Base-by-base conservation (phyloP, 2,797 vertebrate species). In the Phoebastria nigripes region DNA sequence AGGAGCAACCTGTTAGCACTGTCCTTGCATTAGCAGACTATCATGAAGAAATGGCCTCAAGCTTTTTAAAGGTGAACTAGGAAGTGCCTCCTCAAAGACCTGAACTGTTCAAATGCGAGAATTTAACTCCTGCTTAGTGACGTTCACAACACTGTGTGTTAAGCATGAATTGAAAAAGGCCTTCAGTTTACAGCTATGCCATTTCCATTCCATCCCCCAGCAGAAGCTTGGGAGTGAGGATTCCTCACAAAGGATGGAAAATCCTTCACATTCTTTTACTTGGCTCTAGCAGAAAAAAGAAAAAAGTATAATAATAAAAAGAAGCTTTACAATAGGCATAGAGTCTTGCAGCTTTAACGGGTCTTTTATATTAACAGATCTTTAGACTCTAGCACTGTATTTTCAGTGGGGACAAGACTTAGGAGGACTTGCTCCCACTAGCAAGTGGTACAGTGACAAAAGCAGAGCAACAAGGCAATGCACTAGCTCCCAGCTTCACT, bases 1-100 rank as follows among this genome's bases (percentile, higher is more conserved):
- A 93, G 61, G 85, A 92, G 41, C 59, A 85, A 80, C 92, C 74
- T 91, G 91, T 96, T 93, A 95, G 89, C 72, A 42, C 52, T 65
- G 82, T 89, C 62, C 33, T 67, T 72, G 95, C 76, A 46, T 91
- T 78, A 87, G 87, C 78, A 87, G 61, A 61, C 82, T 78, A 62
- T 78, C 61, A 83, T 31, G 82, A 89, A 89, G 79, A 78, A 94
- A 94, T 46, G 35, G 67, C 79, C 65, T 82, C 58, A 42, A 78
- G 94, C 91, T 95, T 87, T 87, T 93, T 87, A 71, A 74, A 87
- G 52, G 74, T 26, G 25, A 85, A 89, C 79, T 70, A 83, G 66
- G 59, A 69, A 92, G 52, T 10, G 37, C 82, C 74, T 82, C 81
- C 90, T 82, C 70, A 90, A 95, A 84, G 70, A 86, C 49, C 35